phyloP scores from a whole-genome alignment of 2,888 invertebrate species.

The Ichneumoninae sp. region DNA sequence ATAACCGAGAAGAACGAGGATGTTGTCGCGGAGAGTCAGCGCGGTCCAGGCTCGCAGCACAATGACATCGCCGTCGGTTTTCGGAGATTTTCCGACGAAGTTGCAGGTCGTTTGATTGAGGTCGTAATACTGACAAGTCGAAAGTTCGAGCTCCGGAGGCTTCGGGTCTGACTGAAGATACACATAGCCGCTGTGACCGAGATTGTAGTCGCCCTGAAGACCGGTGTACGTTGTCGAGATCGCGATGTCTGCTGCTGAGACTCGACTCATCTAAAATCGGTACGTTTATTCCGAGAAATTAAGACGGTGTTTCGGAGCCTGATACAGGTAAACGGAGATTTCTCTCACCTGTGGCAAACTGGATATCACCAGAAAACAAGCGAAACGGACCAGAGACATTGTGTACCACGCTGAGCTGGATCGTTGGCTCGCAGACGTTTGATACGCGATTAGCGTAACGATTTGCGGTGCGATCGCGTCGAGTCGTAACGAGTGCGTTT shows the following conservation, averaged over 20 bases:
- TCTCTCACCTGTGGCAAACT: slow-evolving; percentile 48
- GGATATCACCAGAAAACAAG: slow-evolving; percentile 29
- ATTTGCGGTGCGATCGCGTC: not conserved
- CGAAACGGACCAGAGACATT: slow-evolving; percentile 17
- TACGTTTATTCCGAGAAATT: not conserved
- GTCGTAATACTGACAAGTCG: slow-evolving; percentile 68
- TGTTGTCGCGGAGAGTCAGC: slow-evolving; percentile 72
- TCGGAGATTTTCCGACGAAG: slow-evolving; percentile 62
- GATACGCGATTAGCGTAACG: slow-evolving; percentile 18
- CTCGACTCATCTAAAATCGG: slow-evolving; percentile 47
- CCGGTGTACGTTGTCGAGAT: slow-evolving; percentile 57
- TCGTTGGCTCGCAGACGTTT: slow-evolving; percentile 21
- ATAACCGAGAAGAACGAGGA: slow-evolving; percentile 71
- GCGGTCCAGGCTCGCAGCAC: slow-evolving; percentile 72
- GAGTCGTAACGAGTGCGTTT: slow-evolving; percentile 18
- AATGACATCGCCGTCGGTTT: slow-evolving; percentile 64
- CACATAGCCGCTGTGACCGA: slow-evolving; percentile 67
- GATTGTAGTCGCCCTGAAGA: slow-evolving; percentile 59
- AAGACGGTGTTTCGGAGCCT: not conserved
- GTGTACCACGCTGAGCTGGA: not conserved
- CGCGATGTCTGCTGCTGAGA: not conserved
- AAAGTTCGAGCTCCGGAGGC: slow-evolving; percentile 57
- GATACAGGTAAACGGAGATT: not conserved
- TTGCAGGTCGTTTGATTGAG: slow-evolving; percentile 70
- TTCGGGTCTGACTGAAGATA: slow-evolving; percentile 47